Evolutionary conservation across 2,113 vertebrate species (phyloP), one percentile per base, ranked within the genome.

Genomic region (Gallinago media): DNA sequence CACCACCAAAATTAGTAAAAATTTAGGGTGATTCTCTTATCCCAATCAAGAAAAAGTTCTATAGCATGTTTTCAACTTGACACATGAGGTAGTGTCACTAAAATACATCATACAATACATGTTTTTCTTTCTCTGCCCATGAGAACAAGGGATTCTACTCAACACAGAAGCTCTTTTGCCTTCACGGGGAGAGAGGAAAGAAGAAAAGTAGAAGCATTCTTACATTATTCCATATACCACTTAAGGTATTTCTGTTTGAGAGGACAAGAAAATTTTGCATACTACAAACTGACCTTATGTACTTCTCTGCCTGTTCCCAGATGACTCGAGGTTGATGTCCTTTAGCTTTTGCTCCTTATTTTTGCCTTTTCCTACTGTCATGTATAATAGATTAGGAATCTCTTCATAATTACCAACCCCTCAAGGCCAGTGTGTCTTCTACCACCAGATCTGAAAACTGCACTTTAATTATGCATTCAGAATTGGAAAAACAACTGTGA

Each of bases 361-460:
- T 95, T 85, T 89, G 40, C 58, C 74, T 83, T 29, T 87, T 75
- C 46, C 27, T 87, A 79, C 55, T 89, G 70, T 92, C 94, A 96
- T 93, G 92, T 88, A 96, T 96, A 96, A 96, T 95, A 96, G 84
- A 96, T 96, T 56, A 96, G 54, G 56, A 95, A 95, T 91, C 36
- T 93, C 81, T 94, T 92, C 54, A 19, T 94, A 96, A 95, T 94
- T 95, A 93, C 78, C 58, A 92, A 76, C 91, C 71, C 94, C 89
- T 96, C 87, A 93, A 94, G 94, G 81, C 89, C 78, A 89, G n/a
- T 50, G 62, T 83, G 55, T 85, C 89, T 91, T 94, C 81, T 70
- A 73, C 66, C n/a, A 91, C 88, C 78, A 89, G 71, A 92, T 94
- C 74, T 89, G 93, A 96, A 94, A 91, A 55, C 77, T 70, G 71